Evolutionary conservation across 2,888 invertebrate genomes (phyloP), one percentile per base, ranked within the genome.

Genomic region (Drosophila meridiana): DNA sequence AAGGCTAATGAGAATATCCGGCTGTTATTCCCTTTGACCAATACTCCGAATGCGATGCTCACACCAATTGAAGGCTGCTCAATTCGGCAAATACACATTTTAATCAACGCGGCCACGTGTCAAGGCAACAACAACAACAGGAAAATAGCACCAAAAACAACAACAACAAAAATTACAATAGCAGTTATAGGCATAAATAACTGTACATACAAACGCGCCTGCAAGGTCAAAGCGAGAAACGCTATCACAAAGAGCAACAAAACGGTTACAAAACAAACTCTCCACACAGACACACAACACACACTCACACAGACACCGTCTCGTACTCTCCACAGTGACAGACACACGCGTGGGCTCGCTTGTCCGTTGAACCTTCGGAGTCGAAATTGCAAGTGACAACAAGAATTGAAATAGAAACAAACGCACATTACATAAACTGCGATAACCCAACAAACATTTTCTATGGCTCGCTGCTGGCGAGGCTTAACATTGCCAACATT

Each of bases 61-160:
- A 4, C 5, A 14, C 38, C 14, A 40, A 40, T 30, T 34, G 43
- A 47, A 50, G 45, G 13, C 45, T 36, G 30, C 30, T 32, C 64
- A 53, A 60, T 70, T 28, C 36, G 32, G 32, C 45, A 56, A 58
- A 56, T 36, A 68, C 57, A 43, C 58, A 73, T 69, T 81, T 87
- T 78, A 81, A 78, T 87, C 83, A 81, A 65, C 38, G 57, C 57
- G n/a, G 64, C 64, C 71, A 85, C 78, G 69, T 69, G 77, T 71
- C 61, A 38, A 50, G 20, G 36, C 53, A 67, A 34, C n/a, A 60
- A 60, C 48, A 48, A 36, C 53, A 62, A n/a, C 58, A 20, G 20
- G 1, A 20, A 20, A 20, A 20, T n/a, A 78, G 30, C 32, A 64
- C 42, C 42, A 66, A 73, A 61, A 66, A 36, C 52, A 53, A 30